These are phyloP conservation scores for Rhinogobius similis DNA, from an alignment of 2,113 vertebrate species.

Conservation along the genomic window DNA sequence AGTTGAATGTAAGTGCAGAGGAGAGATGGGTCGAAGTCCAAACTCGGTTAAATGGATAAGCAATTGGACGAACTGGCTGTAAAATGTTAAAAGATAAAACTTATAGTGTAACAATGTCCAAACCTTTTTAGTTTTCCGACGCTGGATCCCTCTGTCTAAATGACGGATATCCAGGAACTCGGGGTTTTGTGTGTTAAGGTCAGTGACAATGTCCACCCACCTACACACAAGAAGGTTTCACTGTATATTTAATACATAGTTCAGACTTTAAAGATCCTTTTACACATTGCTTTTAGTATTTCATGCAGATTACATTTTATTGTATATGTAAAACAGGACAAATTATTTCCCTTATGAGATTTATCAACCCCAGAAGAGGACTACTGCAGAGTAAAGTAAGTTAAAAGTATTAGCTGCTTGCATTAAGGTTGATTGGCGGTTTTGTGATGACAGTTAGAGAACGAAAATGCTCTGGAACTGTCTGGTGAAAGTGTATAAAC, in stretches of 20 bases:
- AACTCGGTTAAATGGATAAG: neutral
- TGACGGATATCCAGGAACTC: slow-evolving; percentile 97
- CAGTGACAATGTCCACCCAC: slow-evolving; percentile 94
- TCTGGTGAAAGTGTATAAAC: too few relatives aligned
- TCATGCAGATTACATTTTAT: too few relatives aligned
- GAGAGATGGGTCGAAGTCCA: neutral
- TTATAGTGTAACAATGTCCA: neutral
- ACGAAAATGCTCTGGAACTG: too few relatives aligned
- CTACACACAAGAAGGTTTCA: slow-evolving; percentile 60
- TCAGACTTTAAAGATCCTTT: too few relatives aligned
- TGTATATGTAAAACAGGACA: too few relatives aligned
- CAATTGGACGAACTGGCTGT: neutral
- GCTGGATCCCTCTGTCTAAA: slow-evolving; percentile 92
- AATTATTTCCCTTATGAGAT: too few relatives aligned
- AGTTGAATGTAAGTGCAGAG: neutral
- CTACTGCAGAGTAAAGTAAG: too few relatives aligned
- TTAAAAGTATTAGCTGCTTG: too few relatives aligned
- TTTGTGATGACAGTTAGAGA: too few relatives aligned
- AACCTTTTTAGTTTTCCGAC: slow-evolving; percentile 97
- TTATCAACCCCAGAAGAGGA: too few relatives aligned
- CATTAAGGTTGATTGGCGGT: too few relatives aligned
- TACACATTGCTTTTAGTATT: too few relatives aligned
- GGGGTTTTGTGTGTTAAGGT: slow-evolving; percentile 97
- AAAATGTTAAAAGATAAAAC: neutral
- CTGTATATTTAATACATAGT: neutral